Percentiles rank a stretch among this genome's conserved stretches.
These are phyloP conservation scores for Disparrhopalites patrizii DNA, from an alignment of 2,888 invertebrate species.

Conservation along the genomic window DNA sequence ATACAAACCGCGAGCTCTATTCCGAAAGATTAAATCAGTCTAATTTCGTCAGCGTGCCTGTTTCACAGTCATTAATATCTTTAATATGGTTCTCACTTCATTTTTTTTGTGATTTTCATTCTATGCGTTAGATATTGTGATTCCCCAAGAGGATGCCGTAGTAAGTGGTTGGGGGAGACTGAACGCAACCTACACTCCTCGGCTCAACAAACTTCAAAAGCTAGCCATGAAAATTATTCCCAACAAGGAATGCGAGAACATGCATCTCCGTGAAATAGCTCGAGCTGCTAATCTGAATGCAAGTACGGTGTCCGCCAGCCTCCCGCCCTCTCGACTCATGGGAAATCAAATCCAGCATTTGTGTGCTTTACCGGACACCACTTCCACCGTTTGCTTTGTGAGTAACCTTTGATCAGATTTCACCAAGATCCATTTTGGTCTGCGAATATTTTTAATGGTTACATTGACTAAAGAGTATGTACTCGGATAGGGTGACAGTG, in stretches of 20 bases:
- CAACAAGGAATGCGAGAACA: constrained; percentile 34
- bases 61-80: no score
- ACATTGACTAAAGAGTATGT: no score
- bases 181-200: constrained; percentile 32
- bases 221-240: constrained; percentile 37
- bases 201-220: constrained; percentile 36
- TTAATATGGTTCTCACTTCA: no score
- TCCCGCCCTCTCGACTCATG: constrained; percentile 28
- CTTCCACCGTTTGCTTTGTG: constrained; percentile 44
- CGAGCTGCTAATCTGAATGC: constrained; percentile 30
- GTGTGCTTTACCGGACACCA: constrained; percentile 36
- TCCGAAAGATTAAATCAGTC: no score
- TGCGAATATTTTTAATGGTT: no score
- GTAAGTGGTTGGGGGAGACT: constrained; percentile 38
- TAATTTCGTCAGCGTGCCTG: no score
- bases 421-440: no score
- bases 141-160: constrained; percentile 1
- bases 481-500: constrained; percentile 31
- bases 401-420: constrained; percentile 9
- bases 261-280: constrained; percentile 30
- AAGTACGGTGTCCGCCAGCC: constrained; percentile 16
- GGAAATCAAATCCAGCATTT: constrained; percentile 38
- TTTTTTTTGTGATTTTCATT: no score
- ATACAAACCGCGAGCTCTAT: no score
- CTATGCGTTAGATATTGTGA: neutral